Percentiles rank a stretch among this genome's conserved stretches.
Evolutionary conservation across 2,797 vertebrate genomes (phyloP).

Genomic region (Aythya fuligula): DNA sequence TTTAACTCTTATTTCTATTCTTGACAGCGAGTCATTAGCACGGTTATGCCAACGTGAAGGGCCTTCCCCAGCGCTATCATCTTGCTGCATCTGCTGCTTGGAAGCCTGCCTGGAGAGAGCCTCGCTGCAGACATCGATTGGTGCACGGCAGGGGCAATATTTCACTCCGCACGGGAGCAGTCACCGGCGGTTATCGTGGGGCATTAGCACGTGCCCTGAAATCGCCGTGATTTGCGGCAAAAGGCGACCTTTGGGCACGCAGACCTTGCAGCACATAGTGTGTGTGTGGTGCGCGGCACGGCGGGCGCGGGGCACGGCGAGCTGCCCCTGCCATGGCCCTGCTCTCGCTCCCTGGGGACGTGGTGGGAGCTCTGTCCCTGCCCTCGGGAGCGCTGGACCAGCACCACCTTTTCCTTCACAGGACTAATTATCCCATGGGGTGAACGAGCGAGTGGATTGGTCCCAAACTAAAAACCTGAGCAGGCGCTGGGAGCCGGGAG

Average conservation of each 20-base stretch:
- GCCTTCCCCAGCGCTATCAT: background rate
- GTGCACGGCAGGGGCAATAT: background rate
- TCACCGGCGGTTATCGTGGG: background rate
- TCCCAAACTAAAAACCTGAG: background rate
- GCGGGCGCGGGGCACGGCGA: background rate
- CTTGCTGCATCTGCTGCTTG: background rate
- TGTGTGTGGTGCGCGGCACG: too few species aligned
- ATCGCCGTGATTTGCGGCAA: background rate
- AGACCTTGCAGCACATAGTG: too few species aligned
- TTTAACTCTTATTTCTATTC: conserved; percentile 56
- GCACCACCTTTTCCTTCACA: background rate
- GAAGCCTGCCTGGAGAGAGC: background rate
- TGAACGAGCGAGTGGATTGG: background rate
- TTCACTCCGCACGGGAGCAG: background rate
- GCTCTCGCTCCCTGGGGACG: background rate
- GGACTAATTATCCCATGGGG: background rate
- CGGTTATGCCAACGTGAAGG: background rate
- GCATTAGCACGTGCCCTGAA: background rate
- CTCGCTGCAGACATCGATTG: background rate
- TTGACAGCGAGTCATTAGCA: background rate
- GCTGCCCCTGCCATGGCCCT: background rate
- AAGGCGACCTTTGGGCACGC: background rate
- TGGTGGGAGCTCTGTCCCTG: conserved; percentile 39
- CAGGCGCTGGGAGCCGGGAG: fast-evolving
- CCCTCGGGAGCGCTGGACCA: background rate